Evolutionary conservation across 2,888 invertebrate species (phyloP).

Genomic region (Amphipoea oculea): DNA sequence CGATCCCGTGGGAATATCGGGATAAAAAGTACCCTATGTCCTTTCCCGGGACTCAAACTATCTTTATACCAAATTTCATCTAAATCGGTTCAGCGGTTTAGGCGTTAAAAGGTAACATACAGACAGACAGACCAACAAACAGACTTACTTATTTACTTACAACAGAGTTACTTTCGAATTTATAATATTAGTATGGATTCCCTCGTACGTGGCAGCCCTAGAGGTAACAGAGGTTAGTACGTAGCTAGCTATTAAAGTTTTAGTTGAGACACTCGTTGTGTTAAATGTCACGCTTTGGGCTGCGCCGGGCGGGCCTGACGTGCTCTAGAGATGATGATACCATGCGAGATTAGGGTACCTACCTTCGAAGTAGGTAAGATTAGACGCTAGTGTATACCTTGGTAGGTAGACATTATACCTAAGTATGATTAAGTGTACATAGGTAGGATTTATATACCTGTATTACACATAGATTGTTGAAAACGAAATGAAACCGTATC

Average conservation of each 20-base stretch:
- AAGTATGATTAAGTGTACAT: not conserved
- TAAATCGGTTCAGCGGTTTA: too few species aligned
- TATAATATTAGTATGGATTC: not conserved
- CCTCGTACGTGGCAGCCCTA: slow-evolving; percentile 53
- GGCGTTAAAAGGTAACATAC: too few species aligned
- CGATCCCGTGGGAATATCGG: too few species aligned
- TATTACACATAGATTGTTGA: not conserved
- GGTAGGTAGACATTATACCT: not conserved
- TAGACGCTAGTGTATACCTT: not conserved
- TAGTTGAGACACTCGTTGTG: slow-evolving; percentile 75
- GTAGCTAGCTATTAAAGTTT: slow-evolving; percentile 75
- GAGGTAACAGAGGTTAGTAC: slow-evolving; percentile 52
- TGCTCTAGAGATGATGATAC: slow-evolving; percentile 66
- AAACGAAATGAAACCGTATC: not conserved
- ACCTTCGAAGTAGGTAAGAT: not conserved
- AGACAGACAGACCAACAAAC: too few species aligned
- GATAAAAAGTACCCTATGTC: too few species aligned
- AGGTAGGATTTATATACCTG: not conserved
- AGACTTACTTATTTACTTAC: too few species aligned
- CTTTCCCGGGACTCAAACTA: too few species aligned
- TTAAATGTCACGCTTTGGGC: slow-evolving; percentile 78
- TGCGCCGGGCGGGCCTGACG: slow-evolving; percentile 47
- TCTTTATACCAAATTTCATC: too few species aligned
- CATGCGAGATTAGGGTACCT: slow-evolving; percentile 31
- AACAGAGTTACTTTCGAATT: too few species aligned